Percentiles rank a stretch among this genome's conserved stretches.
Evolutionary conservation across 2,888 invertebrate species (phyloP).

Genomic region (Plusia festucae): DNA sequence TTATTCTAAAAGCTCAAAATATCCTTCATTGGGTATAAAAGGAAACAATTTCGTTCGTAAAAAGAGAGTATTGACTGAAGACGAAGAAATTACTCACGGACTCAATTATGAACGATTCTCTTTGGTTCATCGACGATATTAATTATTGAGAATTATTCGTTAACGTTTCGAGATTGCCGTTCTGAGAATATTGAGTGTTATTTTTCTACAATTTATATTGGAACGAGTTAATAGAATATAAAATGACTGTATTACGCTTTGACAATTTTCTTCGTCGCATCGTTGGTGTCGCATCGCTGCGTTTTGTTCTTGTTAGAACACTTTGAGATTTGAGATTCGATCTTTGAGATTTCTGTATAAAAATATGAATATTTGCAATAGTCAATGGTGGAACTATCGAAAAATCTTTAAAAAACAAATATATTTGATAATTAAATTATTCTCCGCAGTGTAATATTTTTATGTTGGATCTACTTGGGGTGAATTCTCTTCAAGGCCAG

Average conservation of each 20-base stretch:
- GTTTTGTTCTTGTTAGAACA: not conserved
- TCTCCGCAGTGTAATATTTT: not conserved
- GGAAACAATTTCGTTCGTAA: slow-evolving; percentile 50
- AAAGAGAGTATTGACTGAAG: slow-evolving; percentile 31
- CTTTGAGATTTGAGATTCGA: not conserved
- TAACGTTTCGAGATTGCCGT: slow-evolving; percentile 42
- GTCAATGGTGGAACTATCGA: too few relatives aligned
- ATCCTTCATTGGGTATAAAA: slow-evolving; percentile 34
- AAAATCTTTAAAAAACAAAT: too few relatives aligned
- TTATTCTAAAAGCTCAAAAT: slow-evolving; percentile 37
- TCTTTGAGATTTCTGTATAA: not conserved
- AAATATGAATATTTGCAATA: not conserved
- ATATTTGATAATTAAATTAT: too few relatives aligned
- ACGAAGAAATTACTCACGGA: slow-evolving; percentile 41
- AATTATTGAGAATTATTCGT: slow-evolving; percentile 53
- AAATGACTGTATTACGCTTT: not conserved
- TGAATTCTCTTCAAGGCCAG: not conserved
- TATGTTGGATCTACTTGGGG: not conserved
- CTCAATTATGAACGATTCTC: slow-evolving; percentile 50
- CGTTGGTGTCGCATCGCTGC: not conserved
- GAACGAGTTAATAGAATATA: not conserved
- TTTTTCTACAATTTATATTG: slow-evolving; percentile 1
- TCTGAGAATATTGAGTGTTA: slow-evolving; percentile 34
- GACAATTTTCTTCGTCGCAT: not conserved
- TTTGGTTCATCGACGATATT: slow-evolving; percentile 42